Conservation (phyloP, 2,113 vertebrate species). For the Pteropus alecto region DNA sequence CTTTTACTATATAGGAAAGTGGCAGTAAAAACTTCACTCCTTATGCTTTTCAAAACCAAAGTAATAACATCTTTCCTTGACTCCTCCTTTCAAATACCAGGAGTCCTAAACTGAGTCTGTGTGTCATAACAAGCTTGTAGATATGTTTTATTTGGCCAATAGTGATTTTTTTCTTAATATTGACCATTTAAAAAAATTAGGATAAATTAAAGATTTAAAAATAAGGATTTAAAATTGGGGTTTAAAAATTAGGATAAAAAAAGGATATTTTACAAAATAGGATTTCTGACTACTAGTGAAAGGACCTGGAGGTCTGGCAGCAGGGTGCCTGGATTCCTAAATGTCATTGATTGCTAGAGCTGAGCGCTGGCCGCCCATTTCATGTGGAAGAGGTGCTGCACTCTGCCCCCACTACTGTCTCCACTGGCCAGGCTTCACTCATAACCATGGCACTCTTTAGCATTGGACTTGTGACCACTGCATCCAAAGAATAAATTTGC, state of each 20-base stretch:
- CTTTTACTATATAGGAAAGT: neutral
- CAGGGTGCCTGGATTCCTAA: neutral
- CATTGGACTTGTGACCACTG: neutral
- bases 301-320: neutral
- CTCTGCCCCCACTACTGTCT: neutral
- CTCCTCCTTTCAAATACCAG: neutral
- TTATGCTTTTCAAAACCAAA: neutral
- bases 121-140: neutral
- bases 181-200: neutral
- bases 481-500: neutral
- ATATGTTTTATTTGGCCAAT: neutral
- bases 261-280: neutral
- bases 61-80: neutral
- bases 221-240: neutral
- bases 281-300: neutral
- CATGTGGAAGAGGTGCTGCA: rapidly evolving
- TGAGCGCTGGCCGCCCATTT: too few species aligned
- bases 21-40: neutral
- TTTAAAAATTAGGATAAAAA: neutral
- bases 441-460: neutral
- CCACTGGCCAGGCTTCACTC: neutral
- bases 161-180: neutral
- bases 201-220: neutral
- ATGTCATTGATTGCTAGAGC: neutral
- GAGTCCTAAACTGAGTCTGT: neutral